Conservation (phyloP, 2,113 vertebrate species). For the Notiomystis cincta region DNA sequence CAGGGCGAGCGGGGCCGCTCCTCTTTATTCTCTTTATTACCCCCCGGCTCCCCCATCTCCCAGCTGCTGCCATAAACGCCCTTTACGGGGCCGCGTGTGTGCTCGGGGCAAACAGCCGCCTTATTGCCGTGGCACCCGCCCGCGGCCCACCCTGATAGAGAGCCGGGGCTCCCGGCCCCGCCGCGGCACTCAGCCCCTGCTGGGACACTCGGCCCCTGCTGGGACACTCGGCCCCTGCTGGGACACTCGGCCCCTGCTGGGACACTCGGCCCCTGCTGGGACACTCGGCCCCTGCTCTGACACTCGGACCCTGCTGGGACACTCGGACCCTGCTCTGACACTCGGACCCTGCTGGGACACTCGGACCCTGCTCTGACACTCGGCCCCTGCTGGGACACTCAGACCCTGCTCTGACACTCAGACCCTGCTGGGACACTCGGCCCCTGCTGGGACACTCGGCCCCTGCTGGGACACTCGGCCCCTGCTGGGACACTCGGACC, state of each 20-base stretch:
- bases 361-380: accelerated
- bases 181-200: accelerated
- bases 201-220: not conserved
- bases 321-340: not conserved
- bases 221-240: no score
- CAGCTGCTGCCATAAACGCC: slow-evolving; percentile 58
- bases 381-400: not conserved
- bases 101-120: not conserved
- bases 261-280: no score
- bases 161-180: not conserved
- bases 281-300: accelerated
- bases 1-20: not conserved
- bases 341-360: not conserved
- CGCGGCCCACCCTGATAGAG: not conserved
- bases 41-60: not conserved
- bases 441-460: accelerated
- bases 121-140: not conserved
- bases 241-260: accelerated
- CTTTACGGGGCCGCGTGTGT: not conserved
- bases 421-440: not conserved
- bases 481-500: not conserved
- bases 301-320: not conserved
- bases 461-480: accelerated
- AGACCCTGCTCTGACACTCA: accelerated
- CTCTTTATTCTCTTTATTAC: slow-evolving; percentile 53